phyloP scores from a whole-genome alignment of 2,797 vertebrate genomes.

The Eleutherodactylus coqui region DNA sequence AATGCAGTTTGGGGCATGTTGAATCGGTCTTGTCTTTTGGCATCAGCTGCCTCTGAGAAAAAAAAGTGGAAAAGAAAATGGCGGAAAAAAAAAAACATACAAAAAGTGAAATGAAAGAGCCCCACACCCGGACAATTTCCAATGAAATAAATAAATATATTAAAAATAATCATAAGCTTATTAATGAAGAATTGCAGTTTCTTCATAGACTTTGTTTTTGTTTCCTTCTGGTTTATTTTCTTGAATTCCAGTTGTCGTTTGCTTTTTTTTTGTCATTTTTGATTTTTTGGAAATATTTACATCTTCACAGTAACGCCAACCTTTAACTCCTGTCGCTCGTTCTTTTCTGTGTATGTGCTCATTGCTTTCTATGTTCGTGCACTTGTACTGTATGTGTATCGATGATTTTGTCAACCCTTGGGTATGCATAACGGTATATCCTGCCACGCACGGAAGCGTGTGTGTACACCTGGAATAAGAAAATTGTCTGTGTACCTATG shows the following conservation, averaged over 20 bases:
- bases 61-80: not conserved
- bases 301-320: slow-evolving; percentile 64
- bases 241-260: slow-evolving; percentile 51
- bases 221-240: slow-evolving; percentile 44
- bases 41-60: slow-evolving; percentile 47
- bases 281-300: slow-evolving; percentile 65
- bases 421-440: slow-evolving; percentile 39
- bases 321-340: slow-evolving; percentile 38
- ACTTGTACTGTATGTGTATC: slow-evolving; percentile 53
- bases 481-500: slow-evolving; percentile 54
- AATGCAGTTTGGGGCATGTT: slow-evolving; percentile 26
- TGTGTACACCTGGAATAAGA: slow-evolving; percentile 43
- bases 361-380: slow-evolving; percentile 55
- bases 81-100: slow-evolving; percentile 29
- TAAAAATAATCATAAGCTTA: slow-evolving; percentile 52
- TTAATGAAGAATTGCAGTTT: slow-evolving; percentile 53
- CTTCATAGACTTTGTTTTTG: slow-evolving; percentile 58
- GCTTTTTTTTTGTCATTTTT: slow-evolving; percentile 61
- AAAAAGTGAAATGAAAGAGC: slow-evolving; percentile 42
- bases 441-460: slow-evolving; percentile 26
- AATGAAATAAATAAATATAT: slow-evolving; percentile 58
- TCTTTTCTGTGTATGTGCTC: slow-evolving; percentile 54
- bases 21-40: slow-evolving; percentile 39
- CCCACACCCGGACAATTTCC: slow-evolving; percentile 52
- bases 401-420: slow-evolving; percentile 35